phyloP scores from a whole-genome alignment of 64 coral and sea anemone genomes.

The Cladopsammia gracilis region DNA sequence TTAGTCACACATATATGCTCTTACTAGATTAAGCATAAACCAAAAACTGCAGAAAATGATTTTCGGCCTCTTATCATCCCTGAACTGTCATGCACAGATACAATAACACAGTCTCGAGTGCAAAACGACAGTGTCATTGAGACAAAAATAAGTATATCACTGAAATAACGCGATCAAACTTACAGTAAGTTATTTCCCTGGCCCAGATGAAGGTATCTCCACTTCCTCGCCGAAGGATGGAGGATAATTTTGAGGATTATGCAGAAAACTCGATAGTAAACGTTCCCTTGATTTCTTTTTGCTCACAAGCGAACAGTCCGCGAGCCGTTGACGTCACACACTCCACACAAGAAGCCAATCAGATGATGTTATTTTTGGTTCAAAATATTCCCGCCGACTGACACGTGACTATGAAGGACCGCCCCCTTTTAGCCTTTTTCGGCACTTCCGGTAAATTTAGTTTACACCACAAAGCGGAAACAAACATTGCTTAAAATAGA shows the following conservation, averaged over 20 bases:
- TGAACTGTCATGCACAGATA: conserved; percentile 42
- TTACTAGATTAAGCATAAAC: neutral
- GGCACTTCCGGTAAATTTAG: conserved; percentile 69
- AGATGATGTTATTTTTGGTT: conserved; percentile 74
- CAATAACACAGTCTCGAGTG: conserved; percentile 9
- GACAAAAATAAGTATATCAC: neutral
- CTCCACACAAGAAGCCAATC: conserved; percentile 76
- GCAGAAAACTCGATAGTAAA: conserved; percentile 83
- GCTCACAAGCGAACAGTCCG: conserved; percentile 77
- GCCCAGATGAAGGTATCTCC: neutral
- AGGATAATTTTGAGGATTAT: conserved; percentile 83
- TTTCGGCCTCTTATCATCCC: neutral
- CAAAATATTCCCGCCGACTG: conserved; percentile 96
- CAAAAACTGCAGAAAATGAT: neutral
- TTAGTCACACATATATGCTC: neutral
- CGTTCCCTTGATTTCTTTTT: conserved; percentile 76
- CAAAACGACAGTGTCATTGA: conserved; percentile 12
- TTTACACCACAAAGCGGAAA: neutral
- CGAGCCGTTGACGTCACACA: conserved; percentile 88
- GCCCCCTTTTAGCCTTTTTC: conserved; percentile 76
- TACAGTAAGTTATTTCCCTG: neutral
- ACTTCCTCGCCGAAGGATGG: conserved; percentile 67
- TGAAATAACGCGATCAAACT: neutral
- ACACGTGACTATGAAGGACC: conserved; percentile 88
- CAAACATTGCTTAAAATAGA: neutral